These are phyloP conservation scores for Rhizoglyphus robini DNA, from an alignment of 1,140 invertebrate species.

Conservation along the genomic window DNA sequence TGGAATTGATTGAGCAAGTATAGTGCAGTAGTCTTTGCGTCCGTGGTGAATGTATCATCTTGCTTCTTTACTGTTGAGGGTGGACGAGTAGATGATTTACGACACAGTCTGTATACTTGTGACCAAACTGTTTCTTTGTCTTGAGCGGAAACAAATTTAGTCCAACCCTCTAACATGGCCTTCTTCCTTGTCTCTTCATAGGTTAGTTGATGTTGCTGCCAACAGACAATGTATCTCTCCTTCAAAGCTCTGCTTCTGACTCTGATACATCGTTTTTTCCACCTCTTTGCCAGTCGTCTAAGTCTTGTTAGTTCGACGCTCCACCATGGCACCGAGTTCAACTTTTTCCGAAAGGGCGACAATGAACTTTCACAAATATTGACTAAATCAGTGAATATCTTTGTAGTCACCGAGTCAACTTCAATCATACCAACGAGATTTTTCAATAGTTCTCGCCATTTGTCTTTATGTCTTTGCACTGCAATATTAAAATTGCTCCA, in stretches of 20 bases:
- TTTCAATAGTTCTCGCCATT: not conserved
- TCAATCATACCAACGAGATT: too few species aligned
- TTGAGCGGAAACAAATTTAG: not conserved
- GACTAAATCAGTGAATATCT: not conserved
- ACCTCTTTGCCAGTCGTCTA: not conserved
- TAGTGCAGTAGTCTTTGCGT: not conserved
- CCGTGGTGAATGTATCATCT: not conserved
- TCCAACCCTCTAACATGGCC: not conserved
- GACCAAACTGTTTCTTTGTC: not conserved
- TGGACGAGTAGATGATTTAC: not conserved
- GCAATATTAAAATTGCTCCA: not conserved
- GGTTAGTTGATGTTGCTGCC: not conserved
- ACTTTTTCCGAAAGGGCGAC: not conserved
- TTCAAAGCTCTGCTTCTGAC: not conserved
- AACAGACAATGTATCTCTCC: not conserved
- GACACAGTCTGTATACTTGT: not conserved
- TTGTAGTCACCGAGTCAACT: not conserved
- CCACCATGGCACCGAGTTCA: not conserved
- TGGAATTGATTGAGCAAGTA: not conserved
- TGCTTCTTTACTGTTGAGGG: too few species aligned
- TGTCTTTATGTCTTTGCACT: not conserved
- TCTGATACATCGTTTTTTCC: not conserved
- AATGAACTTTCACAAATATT: not conserved
- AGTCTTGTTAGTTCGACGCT: not conserved
- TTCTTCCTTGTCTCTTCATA: not conserved